Evolutionary conservation across 2,888 invertebrate genomes (phyloP).

Genomic region (Coleophora deauratella): DNA sequence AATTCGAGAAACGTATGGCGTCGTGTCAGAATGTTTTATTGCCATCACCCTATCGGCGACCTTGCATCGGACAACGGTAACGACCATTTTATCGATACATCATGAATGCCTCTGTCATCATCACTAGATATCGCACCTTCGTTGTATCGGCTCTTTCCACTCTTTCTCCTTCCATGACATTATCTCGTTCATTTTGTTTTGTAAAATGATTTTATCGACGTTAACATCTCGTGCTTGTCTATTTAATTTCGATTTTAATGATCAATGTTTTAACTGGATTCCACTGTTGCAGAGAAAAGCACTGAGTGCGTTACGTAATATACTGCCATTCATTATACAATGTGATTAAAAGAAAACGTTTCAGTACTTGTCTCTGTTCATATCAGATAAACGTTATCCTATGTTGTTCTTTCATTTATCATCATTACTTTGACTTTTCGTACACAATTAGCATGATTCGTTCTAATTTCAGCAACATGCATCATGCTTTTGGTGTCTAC

Average conservation of each 20-base stretch:
- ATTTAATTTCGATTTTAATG: constrained; percentile 37
- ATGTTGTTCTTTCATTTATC: constrained; percentile 42
- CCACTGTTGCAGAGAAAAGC: constrained; percentile 44
- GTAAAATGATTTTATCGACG: constrained; percentile 37
- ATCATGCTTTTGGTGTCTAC: constrained; percentile 71
- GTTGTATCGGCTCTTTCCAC: constrained; percentile 53
- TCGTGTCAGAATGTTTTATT: constrained; percentile 57
- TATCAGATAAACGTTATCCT: constrained; percentile 30
- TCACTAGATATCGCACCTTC: constrained; percentile 63
- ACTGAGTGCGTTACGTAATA: constrained; percentile 26
- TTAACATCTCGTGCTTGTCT: constrained; percentile 54
- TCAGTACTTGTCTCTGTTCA: constrained; percentile 54
- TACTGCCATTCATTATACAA: neutral
- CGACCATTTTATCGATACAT: constrained; percentile 69
- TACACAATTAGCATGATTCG: constrained; percentile 63
- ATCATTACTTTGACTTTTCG: constrained; percentile 24
- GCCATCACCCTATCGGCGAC: constrained; percentile 57
- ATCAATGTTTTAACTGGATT: constrained; percentile 39
- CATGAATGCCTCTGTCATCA: constrained; percentile 73
- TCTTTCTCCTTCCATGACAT: constrained; percentile 54
- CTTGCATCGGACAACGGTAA: constrained; percentile 70
- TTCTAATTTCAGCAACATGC: constrained; percentile 57
- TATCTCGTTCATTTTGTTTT: constrained; percentile 32
- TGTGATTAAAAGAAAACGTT: neutral
- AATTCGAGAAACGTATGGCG: constrained; percentile 48